A percentile compares a stretch with the other conserved stretches of the same genome.
Conservation (phyloP, 2,888 invertebrate species). For the Coecobrya sp. region DNA sequence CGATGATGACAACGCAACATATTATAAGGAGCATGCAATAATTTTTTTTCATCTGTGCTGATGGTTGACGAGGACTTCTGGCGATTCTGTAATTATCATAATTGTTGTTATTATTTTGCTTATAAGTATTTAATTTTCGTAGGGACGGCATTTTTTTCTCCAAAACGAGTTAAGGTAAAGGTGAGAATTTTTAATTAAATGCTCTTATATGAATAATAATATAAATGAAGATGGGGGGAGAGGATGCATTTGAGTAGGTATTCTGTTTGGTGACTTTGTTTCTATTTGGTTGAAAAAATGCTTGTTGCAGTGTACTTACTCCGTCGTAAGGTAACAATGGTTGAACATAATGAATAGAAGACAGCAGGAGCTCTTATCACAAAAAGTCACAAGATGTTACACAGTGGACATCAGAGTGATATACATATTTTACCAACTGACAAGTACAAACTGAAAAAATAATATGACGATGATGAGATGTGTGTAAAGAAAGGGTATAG, state of each 20-base stretch:
- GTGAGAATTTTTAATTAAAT: constrained; percentile 80
- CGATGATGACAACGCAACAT: not conserved
- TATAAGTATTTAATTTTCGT: constrained; percentile 74
- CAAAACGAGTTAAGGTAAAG: constrained; percentile 70
- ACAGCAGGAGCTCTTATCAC: constrained; percentile 48
- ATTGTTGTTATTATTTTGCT: constrained; percentile 77
- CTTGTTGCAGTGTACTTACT: not conserved
- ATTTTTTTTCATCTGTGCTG: not conserved
- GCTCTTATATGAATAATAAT: constrained; percentile 2
- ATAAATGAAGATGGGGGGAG: not conserved
- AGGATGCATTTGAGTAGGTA: not conserved
- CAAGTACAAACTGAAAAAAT: not conserved
- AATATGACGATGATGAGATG: not conserved
- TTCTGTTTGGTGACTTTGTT: not conserved
- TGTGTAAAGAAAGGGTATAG: not conserved
- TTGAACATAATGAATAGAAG: constrained; percentile 32
- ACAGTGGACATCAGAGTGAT: constrained; percentile 33
- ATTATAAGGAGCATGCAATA: constrained; percentile 12
- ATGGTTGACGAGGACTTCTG: constrained; percentile 59
- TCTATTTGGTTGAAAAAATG: not conserved
- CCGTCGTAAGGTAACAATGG: not conserved
- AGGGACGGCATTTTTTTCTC: constrained; percentile 63
- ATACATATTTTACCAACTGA: not conserved
- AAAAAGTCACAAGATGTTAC: not conserved
- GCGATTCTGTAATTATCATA: constrained; percentile 78